phyloP scores from a whole-genome alignment of 92 coral and sea anemone genomes.

The Zoanthus sociatus region DNA sequence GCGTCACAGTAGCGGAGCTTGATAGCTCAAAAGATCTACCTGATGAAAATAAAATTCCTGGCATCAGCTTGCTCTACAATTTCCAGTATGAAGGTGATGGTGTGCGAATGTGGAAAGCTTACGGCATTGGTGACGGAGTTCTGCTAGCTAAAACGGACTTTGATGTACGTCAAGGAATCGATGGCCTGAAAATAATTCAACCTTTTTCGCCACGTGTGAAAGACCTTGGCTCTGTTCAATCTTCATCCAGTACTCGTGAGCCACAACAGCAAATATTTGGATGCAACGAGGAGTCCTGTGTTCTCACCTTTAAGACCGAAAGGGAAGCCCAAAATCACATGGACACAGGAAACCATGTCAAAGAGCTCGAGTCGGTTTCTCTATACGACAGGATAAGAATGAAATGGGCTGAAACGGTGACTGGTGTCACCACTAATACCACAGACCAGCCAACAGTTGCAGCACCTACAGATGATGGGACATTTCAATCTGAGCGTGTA shows the following conservation, averaged over 20 bases:
- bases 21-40: constrained; percentile 34
- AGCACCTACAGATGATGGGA: neutral
- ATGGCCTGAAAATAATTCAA: constrained; percentile 17
- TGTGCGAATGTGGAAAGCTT: constrained; percentile 41
- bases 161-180: neutral
- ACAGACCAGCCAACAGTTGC: neutral
- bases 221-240: constrained; percentile 26
- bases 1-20: constrained; percentile 50
- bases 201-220: constrained; percentile 28
- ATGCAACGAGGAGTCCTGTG: constrained; percentile 52
- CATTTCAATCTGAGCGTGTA: neutral
- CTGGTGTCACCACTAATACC: neutral
- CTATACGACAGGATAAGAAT: too few species aligned
- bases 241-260: neutral
- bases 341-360: constrained; percentile 65
- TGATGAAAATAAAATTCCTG: constrained; percentile 42
- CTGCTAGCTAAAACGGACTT: too few species aligned
- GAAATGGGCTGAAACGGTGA: too few species aligned
- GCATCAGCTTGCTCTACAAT: constrained; percentile 49
- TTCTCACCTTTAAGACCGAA: constrained; percentile 59
- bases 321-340: constrained; percentile 62
- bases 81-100: constrained; percentile 35
- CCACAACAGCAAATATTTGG: constrained; percentile 26
- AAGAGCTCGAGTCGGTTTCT: neutral
- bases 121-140: constrained; percentile 2